Conservation (phyloP, 1,140 invertebrate species). For the Zaprionus kolodkinae region DNA sequence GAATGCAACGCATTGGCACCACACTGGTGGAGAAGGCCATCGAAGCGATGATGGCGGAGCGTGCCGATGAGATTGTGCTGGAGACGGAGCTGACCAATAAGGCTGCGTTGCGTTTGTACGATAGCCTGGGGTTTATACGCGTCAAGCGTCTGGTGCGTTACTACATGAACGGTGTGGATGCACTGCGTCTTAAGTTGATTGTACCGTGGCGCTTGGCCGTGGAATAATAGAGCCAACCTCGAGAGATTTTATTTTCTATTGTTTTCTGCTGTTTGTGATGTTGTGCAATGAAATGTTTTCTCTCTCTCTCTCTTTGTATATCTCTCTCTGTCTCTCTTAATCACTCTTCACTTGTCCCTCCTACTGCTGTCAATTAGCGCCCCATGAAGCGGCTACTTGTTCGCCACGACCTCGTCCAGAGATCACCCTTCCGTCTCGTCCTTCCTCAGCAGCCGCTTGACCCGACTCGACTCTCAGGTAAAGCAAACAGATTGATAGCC, state of each 20-base stretch:
- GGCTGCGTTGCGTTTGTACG: constrained; percentile 96
- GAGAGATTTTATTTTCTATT: background rate
- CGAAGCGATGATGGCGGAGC: constrained; percentile 94
- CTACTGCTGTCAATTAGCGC: constrained; percentile 57
- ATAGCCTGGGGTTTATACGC: constrained; percentile 98
- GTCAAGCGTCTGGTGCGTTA: constrained; percentile 98
- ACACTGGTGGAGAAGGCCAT: constrained; percentile 89
- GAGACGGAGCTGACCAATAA: constrained; percentile 99
- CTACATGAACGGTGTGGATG: constrained; percentile 99
- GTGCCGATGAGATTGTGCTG: constrained; percentile 97
- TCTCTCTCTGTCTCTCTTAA: constrained; percentile 4
- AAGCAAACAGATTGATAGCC: constrained; percentile 32
- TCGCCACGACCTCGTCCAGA: background rate
- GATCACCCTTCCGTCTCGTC: background rate
- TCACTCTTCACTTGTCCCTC: too few species aligned
- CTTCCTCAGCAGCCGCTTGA: constrained; percentile 22
- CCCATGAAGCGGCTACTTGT: constrained; percentile 59
- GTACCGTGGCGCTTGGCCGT: constrained; percentile 88
- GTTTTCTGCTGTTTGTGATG: constrained; percentile 14
- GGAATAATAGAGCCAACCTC: background rate
- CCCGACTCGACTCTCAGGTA: constrained; percentile 52
- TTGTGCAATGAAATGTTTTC: constrained; percentile 1
- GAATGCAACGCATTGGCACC: constrained; percentile 94
- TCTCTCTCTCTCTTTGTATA: constrained; percentile 9
- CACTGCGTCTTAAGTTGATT: constrained; percentile 97